Percentiles rank a stretch among this genome's conserved stretches.
phyloP scores from a whole-genome alignment of 2,797 vertebrate species.

The Thamnophis elegans region DNA sequence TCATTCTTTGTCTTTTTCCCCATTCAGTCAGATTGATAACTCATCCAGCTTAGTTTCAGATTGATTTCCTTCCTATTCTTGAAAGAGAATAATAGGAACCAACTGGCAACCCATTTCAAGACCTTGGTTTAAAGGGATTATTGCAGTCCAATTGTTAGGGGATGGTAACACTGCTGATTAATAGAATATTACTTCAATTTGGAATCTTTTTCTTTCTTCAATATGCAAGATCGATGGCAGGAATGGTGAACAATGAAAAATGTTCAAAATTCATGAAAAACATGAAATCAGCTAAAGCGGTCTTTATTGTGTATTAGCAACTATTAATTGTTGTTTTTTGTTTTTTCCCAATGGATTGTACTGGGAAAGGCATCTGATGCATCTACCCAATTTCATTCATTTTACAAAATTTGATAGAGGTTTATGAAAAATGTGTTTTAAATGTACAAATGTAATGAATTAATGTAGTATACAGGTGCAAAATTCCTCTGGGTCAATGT shows the following conservation, averaged over 20 bases:
- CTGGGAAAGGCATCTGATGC: neutral
- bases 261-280: neutral
- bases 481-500: neutral
- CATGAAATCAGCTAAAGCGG: neutral
- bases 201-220: neutral
- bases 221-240: constrained; percentile 7
- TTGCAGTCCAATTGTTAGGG: neutral
- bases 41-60: constrained; percentile 42
- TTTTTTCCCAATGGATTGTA: neutral
- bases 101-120: constrained; percentile 20
- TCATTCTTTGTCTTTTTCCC: neutral
- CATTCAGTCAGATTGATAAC: constrained; percentile 22
- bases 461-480: neutral
- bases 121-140: neutral
- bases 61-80: constrained; percentile 37
- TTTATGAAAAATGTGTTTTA: neutral
- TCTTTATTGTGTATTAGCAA: neutral
- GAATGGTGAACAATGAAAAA: neutral
- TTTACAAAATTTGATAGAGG: neutral
- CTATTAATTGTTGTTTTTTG: neutral
- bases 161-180: neutral
- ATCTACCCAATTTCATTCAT: neutral
- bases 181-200: constrained; percentile 32
- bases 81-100: constrained; percentile 28
- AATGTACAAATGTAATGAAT: neutral